Percentiles rank a stretch among this genome's conserved stretches.
These are phyloP conservation scores for Dicranocentrus wangi DNA, from an alignment of 2,888 invertebrate species.

Conservation along the genomic window DNA sequence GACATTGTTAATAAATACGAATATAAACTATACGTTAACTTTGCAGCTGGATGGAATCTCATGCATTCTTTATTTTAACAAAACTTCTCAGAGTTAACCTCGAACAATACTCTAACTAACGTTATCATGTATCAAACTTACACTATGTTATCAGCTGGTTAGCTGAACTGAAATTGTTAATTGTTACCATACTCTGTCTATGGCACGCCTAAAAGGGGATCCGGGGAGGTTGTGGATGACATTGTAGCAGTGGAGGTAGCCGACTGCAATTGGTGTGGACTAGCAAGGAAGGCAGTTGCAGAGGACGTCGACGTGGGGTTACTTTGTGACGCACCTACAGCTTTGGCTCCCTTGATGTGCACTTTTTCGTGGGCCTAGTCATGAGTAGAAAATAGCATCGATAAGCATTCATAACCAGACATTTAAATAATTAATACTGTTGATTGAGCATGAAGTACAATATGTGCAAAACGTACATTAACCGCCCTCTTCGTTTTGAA, in stretches of 20 bases:
- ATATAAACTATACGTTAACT: too few species aligned
- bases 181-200: conserved; percentile 41
- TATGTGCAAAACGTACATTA: conserved; percentile 55
- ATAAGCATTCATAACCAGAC: too few species aligned
- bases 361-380: conserved; percentile 70
- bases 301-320: conserved; percentile 4
- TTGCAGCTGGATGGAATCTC: too few species aligned
- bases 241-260: neutral
- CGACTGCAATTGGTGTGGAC: conserved; percentile 21
- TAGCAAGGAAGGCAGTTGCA: conserved; percentile 25
- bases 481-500: conserved; percentile 72
- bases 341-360: conserved; percentile 64
- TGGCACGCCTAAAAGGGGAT: conserved; percentile 42
- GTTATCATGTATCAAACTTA: too few species aligned
- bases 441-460: too few species aligned
- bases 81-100: too few species aligned
- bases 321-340: neutral
- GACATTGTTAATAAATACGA: too few species aligned
- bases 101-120: too few species aligned
- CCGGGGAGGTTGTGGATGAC: conserved; percentile 22
- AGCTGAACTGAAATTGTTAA: conserved; percentile 29
- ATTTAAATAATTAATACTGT: too few species aligned
- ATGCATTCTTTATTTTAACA: too few species aligned
- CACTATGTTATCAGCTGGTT: too few species aligned
- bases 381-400: too few species aligned